These are phyloP conservation scores for Halisarca cf. caerulea DNA, from an alignment of 37 sponge, comb jelly and placozoan species.

Conservation along the genomic window DNA sequence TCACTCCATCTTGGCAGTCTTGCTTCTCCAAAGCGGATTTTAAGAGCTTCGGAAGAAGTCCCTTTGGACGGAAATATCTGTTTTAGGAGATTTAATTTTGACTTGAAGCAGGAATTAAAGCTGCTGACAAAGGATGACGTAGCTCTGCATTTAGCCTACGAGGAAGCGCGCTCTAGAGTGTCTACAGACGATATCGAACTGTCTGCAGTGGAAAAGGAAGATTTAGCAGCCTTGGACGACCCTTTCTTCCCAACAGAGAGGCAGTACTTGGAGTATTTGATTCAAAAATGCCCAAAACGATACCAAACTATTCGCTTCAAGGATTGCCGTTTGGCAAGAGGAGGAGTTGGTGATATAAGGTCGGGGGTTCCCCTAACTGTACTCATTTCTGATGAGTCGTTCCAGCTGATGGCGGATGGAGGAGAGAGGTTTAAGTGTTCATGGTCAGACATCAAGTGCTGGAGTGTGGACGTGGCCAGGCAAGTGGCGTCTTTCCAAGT, in stretches of 20 bases:
- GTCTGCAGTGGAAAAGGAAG: background rate
- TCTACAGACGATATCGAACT: conserved; percentile 4
- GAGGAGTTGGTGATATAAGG: background rate
- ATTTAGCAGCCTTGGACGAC: conserved; percentile 35
- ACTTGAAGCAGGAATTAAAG: conserved; percentile 32
- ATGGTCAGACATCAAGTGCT: background rate
- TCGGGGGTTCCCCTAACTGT: background rate
- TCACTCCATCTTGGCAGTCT: background rate
- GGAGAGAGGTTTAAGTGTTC: background rate
- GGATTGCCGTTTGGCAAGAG: background rate
- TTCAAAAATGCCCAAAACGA: background rate
- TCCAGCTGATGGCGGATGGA: background rate
- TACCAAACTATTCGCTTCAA: background rate
- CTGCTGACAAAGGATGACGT: conserved; percentile 18
- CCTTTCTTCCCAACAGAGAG: conserved; percentile 56
- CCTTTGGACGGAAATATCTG: background rate
- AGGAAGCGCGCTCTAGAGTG: conserved; percentile 9
- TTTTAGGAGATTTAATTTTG: conserved; percentile 1
- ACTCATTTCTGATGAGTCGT: background rate
- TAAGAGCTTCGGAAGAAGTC: background rate
- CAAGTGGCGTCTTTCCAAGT: background rate
- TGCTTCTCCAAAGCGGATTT: background rate
- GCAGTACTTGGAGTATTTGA: conserved; percentile 49
- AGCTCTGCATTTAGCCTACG: conserved; percentile 33
- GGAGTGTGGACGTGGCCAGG: background rate